Conservation (phyloP, 1,140 invertebrate genomes). For the Ctenoplectra terminalis region DNA sequence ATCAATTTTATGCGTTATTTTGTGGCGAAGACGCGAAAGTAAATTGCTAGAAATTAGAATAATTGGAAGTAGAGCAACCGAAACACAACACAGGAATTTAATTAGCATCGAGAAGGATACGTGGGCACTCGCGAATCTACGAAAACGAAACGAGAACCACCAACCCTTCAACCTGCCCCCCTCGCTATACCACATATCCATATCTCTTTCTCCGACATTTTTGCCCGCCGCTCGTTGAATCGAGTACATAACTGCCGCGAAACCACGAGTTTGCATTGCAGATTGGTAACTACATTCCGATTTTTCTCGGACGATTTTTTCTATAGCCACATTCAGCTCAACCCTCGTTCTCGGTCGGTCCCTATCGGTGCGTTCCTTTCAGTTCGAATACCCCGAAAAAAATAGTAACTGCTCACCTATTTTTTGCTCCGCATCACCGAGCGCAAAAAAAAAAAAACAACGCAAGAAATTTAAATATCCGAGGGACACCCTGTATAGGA, state of each 20-base stretch:
- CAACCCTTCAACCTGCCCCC: not conserved
- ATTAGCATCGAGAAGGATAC: conserved; percentile 29
- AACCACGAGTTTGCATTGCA: conserved; percentile 71
- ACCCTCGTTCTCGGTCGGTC: not conserved
- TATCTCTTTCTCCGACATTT: conserved; percentile 40
- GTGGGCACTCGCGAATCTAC: conserved; percentile 17
- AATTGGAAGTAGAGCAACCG: not conserved
- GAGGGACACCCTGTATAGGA: too few species aligned
- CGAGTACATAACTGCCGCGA: conserved; percentile 61
- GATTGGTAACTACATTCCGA: conserved; percentile 71
- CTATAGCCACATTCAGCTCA: conserved; percentile 32
- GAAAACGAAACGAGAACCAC: conserved; percentile 12
- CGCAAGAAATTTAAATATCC: not conserved
- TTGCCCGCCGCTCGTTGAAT: conserved; percentile 37
- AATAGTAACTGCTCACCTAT: conserved; percentile 34
- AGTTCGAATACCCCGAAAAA: not conserved
- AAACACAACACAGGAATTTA: conserved; percentile 32
- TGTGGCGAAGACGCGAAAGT: too few species aligned
- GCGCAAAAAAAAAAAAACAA: not conserved
- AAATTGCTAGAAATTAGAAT: conserved; percentile 6
- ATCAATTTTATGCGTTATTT: not conserved
- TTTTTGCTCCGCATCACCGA: not conserved
- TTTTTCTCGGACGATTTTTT: conserved; percentile 67
- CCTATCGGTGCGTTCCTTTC: conserved; percentile 13
- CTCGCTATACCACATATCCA: not conserved